A percentile compares a stretch with the other conserved stretches of the same genome.
phyloP scores from a whole-genome alignment of 2,888 invertebrate species.

The Ecdyonurus torrentis region DNA sequence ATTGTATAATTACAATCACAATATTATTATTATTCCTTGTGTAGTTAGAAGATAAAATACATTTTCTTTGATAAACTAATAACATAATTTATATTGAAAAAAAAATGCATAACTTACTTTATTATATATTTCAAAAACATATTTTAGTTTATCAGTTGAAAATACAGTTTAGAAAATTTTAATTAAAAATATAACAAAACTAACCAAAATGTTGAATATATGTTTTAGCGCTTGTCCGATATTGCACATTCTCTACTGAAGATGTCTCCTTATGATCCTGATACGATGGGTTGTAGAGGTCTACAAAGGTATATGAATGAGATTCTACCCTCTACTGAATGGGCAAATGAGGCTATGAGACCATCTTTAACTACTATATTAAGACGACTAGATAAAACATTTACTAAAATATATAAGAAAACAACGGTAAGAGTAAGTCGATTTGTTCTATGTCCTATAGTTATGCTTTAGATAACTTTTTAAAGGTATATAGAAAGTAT shows the following conservation, averaged over 20 bases:
- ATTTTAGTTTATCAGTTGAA: no score
- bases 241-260: conserved; percentile 93
- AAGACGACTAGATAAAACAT: conserved; percentile 86
- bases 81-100: no score
- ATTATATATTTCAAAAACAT: no score
- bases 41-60: no score
- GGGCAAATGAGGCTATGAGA: conserved; percentile 82
- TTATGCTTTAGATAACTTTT: not conserved
- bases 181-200: no score
- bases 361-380: conserved; percentile 85
- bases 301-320: conserved; percentile 83
- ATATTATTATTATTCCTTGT: no score
- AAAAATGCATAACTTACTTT: no score
- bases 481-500: not conserved
- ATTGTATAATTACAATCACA: no score
- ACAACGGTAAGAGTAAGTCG: conserved; percentile 60
- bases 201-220: no score
- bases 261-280: conserved; percentile 94
- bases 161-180: no score
- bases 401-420: conserved; percentile 93
- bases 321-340: conserved; percentile 87
- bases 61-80: no score
- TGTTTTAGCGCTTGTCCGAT: conserved; percentile 90
- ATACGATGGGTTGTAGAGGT: conserved; percentile 91
- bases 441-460: not conserved